Percentiles rank a stretch among this genome's conserved stretches.
These are phyloP conservation scores for Peromyscus eremicus DNA, from an alignment of 2,797 vertebrate species.

Conservation along the genomic window DNA sequence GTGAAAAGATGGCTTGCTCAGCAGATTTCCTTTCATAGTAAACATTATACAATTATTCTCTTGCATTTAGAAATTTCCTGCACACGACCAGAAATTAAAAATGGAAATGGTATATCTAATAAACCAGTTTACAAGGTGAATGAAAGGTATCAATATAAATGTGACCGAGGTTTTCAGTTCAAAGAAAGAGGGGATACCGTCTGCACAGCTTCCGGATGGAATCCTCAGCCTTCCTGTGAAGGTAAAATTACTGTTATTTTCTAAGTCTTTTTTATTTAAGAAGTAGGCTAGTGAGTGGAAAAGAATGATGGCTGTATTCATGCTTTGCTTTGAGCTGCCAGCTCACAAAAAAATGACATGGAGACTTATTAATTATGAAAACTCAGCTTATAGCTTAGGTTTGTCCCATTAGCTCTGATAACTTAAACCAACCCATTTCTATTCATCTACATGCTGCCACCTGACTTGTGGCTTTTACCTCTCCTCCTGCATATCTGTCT, in stretches of 20 bases:
- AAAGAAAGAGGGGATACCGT: conserved; percentile 49
- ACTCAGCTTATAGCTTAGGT: not conserved
- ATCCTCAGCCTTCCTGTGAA: conserved; percentile 66
- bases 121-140: conserved; percentile 63
- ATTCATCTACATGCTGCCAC: not conserved
- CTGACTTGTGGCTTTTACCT: not conserved
- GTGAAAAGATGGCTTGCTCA: not conserved
- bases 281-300: not conserved
- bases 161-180: conserved; percentile 39
- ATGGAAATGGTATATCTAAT: not conserved
- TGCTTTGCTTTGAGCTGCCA: not conserved
- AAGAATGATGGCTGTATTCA: not conserved
- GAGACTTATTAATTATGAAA: not conserved
- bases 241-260: conserved; percentile 63
- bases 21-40: not conserved
- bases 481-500: not conserved
- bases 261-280: not conserved
- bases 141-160: conserved; percentile 77
- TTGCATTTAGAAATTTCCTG: conserved; percentile 80
- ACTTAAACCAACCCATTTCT: not conserved
- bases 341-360: not conserved
- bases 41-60: not conserved
- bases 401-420: not conserved
- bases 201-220: conserved; percentile 82
- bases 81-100: not conserved